Base-by-base conservation (phyloP, 2,113 vertebrate genomes). In the Hippolais icterina region DNA sequence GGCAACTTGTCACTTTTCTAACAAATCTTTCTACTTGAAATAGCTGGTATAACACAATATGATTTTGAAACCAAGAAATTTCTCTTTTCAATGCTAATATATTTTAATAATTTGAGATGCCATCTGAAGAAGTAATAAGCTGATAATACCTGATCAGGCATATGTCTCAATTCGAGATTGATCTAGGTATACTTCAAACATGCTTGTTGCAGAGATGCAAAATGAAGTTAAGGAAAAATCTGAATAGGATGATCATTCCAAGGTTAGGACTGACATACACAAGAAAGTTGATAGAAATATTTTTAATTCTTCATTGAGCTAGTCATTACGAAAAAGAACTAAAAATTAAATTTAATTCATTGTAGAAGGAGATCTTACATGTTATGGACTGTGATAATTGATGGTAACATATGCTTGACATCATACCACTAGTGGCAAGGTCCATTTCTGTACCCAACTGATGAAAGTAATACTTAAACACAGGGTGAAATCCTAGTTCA, bases 1-100 rank as follows among this genome's bases (percentile, higher is more conserved):
- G 82, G 89, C 84, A 95, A 95, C 47, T 93, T 97, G 93, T 97
- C 89, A 75, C 63, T 93, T 95, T 49, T 52, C 42, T 88, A 93
- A 54, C 77, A 90, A 49, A 50, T 76, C 60, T 83, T 82, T 88
- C n/a, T 75, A 11, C 68, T 86, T 80, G 89, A 93, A 94, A 84
- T 91, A 85, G 80, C 83, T 94, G 16, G 12, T 82, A 15, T 61
- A 78, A 81, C 60, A 70, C 29, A n/a, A 21, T 71, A 87, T 46
- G 71, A 65, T 94, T 92, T 90, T 83, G 72, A 92, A 96, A 75
- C 53, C 24, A 68, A 83, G 74, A 83, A 71, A 83, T 75, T 94
- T 69, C 41, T 57, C 33, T 88, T 91, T 78, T 63, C 77, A 94
- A 85, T 97, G 68, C 82, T 88, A 83, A 79, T 90, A 47, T 61